Evolutionary conservation across 2,797 vertebrate species (phyloP).

Genomic region (Lutjanus campechanus): DNA sequence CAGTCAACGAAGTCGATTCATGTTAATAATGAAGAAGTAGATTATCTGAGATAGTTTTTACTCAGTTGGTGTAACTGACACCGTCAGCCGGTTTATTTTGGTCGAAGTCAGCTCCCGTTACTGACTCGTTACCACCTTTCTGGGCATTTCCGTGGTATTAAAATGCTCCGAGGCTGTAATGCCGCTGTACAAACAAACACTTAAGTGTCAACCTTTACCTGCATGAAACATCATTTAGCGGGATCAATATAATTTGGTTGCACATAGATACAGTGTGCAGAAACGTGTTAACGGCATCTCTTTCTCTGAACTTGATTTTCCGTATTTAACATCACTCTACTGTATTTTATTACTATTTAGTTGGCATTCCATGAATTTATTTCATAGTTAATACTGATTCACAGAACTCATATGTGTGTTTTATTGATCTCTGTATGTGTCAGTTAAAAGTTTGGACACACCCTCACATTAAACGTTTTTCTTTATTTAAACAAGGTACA

Average conservation of each 20-base stretch:
- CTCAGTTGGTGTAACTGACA: background rate
- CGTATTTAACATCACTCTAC: background rate
- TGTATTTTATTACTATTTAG: background rate
- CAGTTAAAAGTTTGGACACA: too few species aligned
- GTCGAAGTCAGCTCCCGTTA: background rate
- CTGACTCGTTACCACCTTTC: background rate
- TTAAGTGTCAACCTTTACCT: too few species aligned
- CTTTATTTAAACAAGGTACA: too few species aligned
- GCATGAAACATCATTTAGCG: too few species aligned
- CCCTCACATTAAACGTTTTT: too few species aligned
- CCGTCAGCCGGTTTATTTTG: conserved; percentile 35
- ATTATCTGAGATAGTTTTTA: too few species aligned
- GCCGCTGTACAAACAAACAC: background rate
- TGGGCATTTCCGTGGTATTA: too few species aligned
- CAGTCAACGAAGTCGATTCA: background rate
- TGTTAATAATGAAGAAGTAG: too few species aligned
- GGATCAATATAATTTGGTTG: too few species aligned
- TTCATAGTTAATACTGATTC: background rate
- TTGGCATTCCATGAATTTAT: background rate
- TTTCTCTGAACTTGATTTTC: background rate
- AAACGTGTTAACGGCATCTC: background rate
- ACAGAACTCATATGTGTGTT: background rate
- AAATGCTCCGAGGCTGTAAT: background rate
- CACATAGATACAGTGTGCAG: background rate
- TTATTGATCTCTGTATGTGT: background rate